Evolutionary conservation across 2,888 invertebrate genomes (phyloP), one percentile per base, ranked within the genome.

Genomic region (Ditylenchus weischeri): DNA sequence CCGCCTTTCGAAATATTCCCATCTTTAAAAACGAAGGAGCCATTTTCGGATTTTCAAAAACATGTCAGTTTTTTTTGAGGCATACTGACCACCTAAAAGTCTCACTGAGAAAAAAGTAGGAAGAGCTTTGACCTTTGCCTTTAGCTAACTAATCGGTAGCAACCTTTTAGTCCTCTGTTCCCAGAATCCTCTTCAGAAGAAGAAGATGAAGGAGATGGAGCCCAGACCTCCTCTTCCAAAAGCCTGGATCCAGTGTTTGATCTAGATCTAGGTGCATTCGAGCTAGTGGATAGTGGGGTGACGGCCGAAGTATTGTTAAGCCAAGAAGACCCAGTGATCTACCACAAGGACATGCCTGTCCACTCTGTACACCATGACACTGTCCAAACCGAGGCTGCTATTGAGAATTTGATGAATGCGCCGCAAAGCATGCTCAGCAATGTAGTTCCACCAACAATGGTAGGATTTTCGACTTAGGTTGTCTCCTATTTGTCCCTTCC

Each of bases 341-440:
- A 69, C 62, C 77, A 77, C 64, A 75, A 76, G 65, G 77, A 76
- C 60, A 71, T 83, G 73, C 83, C 82, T 18, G 83, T 83, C 29
- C 83, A 83, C 68, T 77, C 76, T 15, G 83, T 83, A 1, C 81
- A 80, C 58, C 81, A 82, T 69, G 79, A 83, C 65, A 81, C 83
- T 1, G 82, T 83, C 1, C 80, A 83, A 64, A 83, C 83, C 8
- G 83, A 83, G 69, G 77, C 81, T 5, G 82, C 82, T n/a, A 69
- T 83, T n/a, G 78, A 79, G 48, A 80, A 78, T 47, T 71, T 82
- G 38, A 81, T 83, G 78, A 74, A 76, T n/a, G 82, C 82, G 10
- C 81, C 83, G 0, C 72, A 74, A 19, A 72, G 74, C 49, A 81
- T 81, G 80, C 68, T 83, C 21, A 76, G 72, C n/a, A 72, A 69